Evolutionary conservation across 1,140 invertebrate species (phyloP).

Genomic region (Atta texana): DNA sequence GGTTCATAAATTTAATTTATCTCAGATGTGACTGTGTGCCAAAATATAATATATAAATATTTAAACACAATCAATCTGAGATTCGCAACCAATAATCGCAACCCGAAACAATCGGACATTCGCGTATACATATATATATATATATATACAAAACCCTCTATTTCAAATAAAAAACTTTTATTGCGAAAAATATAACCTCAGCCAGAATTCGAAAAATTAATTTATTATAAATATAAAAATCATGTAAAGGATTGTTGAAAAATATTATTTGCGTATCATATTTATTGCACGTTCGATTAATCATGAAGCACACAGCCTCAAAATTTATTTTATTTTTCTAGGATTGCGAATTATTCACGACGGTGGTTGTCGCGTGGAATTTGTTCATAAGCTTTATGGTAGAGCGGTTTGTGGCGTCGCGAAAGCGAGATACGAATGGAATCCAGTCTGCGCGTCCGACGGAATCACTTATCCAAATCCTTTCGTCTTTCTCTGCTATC

Average conservation of each 20-base stretch:
- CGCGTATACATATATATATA: too few species aligned
- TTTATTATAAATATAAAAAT: background rate
- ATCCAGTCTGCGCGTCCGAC: conserved; percentile 80
- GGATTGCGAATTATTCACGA: conserved; percentile 77
- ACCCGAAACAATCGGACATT: too few species aligned
- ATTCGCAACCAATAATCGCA: too few species aligned
- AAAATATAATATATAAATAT: too few species aligned
- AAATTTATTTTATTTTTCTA: conserved; percentile 57
- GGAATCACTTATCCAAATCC: conserved; percentile 80
- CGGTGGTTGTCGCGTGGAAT: conserved; percentile 77
- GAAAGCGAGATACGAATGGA: conserved; percentile 79
- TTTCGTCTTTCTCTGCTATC: conserved; percentile 79
- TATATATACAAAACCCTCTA: too few species aligned
- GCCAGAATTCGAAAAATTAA: background rate
- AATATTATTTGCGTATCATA: background rate
- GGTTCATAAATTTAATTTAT: too few species aligned
- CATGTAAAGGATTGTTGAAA: background rate
- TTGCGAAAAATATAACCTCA: too few species aligned
- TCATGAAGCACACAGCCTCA: background rate
- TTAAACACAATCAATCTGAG: too few species aligned
- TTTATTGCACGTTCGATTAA: background rate
- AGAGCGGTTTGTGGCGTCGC: conserved; percentile 74
- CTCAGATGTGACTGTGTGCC: too few species aligned
- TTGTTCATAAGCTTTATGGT: conserved; percentile 68
- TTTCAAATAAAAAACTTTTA: too few species aligned